Evolutionary conservation across 2,888 invertebrate genomes (phyloP).

Genomic region (Gisinianus flammeolus): DNA sequence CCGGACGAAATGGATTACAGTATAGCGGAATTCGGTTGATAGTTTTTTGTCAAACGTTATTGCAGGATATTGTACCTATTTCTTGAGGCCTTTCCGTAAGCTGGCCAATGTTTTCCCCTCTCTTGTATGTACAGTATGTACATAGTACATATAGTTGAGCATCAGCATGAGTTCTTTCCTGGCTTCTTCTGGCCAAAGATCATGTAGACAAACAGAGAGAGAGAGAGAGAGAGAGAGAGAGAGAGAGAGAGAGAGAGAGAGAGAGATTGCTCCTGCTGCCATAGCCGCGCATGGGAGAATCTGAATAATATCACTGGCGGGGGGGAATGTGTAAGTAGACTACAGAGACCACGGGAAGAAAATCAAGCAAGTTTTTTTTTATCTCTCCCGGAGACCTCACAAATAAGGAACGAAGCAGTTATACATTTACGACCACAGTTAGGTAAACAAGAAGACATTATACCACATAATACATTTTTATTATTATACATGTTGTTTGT

Average conservation of each 20-base stretch:
- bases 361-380: conserved; percentile 7
- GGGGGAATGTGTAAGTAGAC: neutral
- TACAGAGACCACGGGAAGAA: neutral
- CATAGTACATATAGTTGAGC: neutral
- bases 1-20: conserved; percentile 24
- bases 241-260: neutral
- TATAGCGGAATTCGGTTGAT: neutral
- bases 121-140: neutral
- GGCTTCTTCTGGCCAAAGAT: neutral
- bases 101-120: no score
- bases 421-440: neutral
- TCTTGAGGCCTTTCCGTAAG: neutral
- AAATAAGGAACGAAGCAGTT: neutral
- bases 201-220: no score
- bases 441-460: neutral
- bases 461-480: neutral
- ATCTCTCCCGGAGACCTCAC: conserved; percentile 10
- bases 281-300: neutral
- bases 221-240: neutral
- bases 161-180: neutral
- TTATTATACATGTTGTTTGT: neutral
- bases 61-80: neutral
- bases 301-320: conserved; percentile 9
- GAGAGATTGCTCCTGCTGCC: neutral
- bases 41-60: conserved; percentile 11